Conservation (phyloP, 1,140 invertebrate genomes). For the Bombus sylvicola region DNA sequence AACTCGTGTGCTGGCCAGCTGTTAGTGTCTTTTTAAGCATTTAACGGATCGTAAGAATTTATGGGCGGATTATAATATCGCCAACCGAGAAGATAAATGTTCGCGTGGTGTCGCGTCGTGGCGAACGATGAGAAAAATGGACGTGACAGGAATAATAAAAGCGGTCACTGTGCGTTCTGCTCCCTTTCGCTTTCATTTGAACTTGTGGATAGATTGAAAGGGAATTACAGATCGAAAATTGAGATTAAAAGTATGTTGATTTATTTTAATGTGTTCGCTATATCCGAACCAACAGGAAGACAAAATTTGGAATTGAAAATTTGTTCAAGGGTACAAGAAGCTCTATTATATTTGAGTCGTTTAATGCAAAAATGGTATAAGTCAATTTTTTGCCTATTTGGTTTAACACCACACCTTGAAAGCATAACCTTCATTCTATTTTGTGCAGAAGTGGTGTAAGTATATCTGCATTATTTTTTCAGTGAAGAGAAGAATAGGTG, state of each 20-base stretch:
- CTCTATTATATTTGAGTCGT: too few species aligned
- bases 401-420: too few species aligned
- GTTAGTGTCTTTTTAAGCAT: constrained; percentile 34
- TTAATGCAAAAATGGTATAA: too few species aligned
- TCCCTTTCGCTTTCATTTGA: constrained; percentile 3
- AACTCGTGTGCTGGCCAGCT: neutral
- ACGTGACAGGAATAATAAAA: constrained; percentile 1
- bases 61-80: constrained; percentile 39
- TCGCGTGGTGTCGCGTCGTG: too few species aligned
- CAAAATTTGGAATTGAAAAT: neutral
- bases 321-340: neutral
- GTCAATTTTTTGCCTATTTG: too few species aligned
- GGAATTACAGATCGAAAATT: neutral
- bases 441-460: too few species aligned
- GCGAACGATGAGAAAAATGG: constrained; percentile 14
- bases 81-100: constrained; percentile 24
- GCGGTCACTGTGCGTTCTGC: neutral
- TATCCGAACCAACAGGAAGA: too few species aligned
- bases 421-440: too few species aligned
- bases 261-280: neutral
- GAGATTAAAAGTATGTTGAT: neutral
- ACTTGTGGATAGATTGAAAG: too few species aligned
- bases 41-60: constrained; percentile 43
- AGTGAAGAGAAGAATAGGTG: too few species aligned
- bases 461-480: too few species aligned